Conservation (phyloP, 2,888 invertebrate genomes). For the Eustalomyia histrio region DNA sequence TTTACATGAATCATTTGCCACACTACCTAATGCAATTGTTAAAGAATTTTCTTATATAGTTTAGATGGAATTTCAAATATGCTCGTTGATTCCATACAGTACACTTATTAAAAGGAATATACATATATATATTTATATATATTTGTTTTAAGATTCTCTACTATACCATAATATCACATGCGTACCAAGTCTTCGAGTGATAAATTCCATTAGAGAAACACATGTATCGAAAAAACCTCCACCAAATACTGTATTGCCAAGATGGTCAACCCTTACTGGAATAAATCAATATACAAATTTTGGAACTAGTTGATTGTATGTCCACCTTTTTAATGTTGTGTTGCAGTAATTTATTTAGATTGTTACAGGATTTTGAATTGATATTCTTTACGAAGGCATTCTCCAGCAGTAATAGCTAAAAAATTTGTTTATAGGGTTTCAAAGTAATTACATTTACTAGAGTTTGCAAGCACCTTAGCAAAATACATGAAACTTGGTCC, state of each 20-base stretch:
- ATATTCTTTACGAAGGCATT: too few relatives aligned
- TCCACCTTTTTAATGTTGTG: too few relatives aligned
- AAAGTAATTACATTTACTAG: too few relatives aligned
- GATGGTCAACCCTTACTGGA: constrained; percentile 4
- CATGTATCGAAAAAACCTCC: background rate
- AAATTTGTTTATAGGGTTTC: too few relatives aligned
- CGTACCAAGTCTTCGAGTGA: background rate
- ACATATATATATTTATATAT: too few relatives aligned
- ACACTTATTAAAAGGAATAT: background rate
- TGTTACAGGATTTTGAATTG: too few relatives aligned
- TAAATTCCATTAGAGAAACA: constrained; percentile 14
- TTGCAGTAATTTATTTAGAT: too few relatives aligned
- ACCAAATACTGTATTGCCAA: background rate
- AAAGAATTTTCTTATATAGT: background rate
- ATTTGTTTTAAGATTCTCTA: too few relatives aligned
- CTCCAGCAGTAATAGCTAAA: too few relatives aligned
- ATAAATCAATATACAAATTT: background rate
- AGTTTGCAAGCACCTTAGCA: too few relatives aligned
- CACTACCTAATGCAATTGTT: background rate
- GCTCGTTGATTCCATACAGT: background rate
- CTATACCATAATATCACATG: constrained; percentile 9
- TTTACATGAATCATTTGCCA: background rate
- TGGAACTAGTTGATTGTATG: too few relatives aligned
- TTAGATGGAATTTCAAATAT: background rate
- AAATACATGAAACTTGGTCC: too few relatives aligned